Evolutionary conservation across 2,888 invertebrate species (phyloP), one percentile per base, ranked within the genome.

Genomic region (Agonopterix alstromeriana): DNA sequence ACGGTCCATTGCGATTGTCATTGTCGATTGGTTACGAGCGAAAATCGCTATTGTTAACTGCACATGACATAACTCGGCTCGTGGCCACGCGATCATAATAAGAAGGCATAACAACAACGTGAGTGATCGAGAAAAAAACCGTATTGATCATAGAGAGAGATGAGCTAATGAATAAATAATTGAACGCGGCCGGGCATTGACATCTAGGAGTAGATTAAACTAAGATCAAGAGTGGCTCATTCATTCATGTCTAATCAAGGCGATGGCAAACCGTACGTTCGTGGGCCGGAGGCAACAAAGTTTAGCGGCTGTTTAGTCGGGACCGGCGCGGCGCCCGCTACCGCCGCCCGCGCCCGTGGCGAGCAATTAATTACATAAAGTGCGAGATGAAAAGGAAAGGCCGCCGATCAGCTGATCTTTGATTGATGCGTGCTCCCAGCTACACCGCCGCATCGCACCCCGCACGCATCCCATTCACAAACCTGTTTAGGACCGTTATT

Each of bases 381-480:
- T 74, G 75, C 71, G 73, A 77, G 82, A 82, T 81, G 83, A 84
- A 83, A 82, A 79, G 79, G 80, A 80, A 82, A 81, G 67, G 52
- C 67, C 67, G 67, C 58, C 77, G 75, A 83, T 82, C 86, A 85
- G 86, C 85, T 87, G 85, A 82, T 83, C 68, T 63, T 67, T 76
- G 80, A 82, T 80, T 77, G 82, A 82, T 82, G 75, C 67, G 67
- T 66, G 65, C 66, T 61, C 59, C 50, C 27, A 27, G 27, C 27
- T 27, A 53, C 52, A 11, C 10, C 63, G 64, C 60, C 65, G 62
- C 66, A 69, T 63, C 66, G 56, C 66, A 62, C 61, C 58, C 57
- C 49, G 62, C 66, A 68, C 70, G 66, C 70, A 60, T 60, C 65
- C 63, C 65, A 68, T 69, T 72, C 68, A 64, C 57, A 52, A 78